Percentiles rank a stretch among this genome's conserved stretches.
phyloP scores from a whole-genome alignment of 1,140 invertebrate genomes.

The Drosophila ironensis region DNA sequence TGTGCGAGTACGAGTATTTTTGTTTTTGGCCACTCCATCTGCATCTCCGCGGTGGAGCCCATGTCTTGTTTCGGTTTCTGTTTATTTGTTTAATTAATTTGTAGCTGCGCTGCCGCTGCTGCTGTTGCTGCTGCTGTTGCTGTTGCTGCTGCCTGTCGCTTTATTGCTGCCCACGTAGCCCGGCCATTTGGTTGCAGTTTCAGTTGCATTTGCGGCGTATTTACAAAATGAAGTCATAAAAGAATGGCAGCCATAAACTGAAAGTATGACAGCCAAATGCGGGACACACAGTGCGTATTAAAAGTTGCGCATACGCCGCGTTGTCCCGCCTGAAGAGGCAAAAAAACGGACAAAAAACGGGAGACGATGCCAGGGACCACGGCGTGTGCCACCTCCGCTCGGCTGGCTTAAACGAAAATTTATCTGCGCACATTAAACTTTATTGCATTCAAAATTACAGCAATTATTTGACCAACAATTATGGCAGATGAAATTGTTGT shows the following conservation, averaged over 20 bases:
- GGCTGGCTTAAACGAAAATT: slow-evolving; percentile 75
- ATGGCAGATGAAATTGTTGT: slow-evolving; percentile 39
- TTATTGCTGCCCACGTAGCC: slow-evolving; percentile 58
- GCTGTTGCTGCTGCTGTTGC: too few relatives aligned
- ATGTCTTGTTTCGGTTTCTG: slow-evolving; percentile 47
- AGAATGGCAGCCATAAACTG: slow-evolving; percentile 56
- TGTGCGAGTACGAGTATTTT: too few relatives aligned
- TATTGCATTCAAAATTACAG: slow-evolving; percentile 73
- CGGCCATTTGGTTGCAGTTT: slow-evolving; percentile 11
- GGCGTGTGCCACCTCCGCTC: slow-evolving; percentile 36
- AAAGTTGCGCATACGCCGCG: slow-evolving; percentile 71
- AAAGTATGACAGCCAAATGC: slow-evolving; percentile 36
- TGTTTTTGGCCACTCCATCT: slow-evolving; percentile 19
- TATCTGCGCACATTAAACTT: slow-evolving; percentile 72
- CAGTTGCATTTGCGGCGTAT: slow-evolving; percentile 47
- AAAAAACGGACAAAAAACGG: neutral
- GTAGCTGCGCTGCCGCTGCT: too few relatives aligned
- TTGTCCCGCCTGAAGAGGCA: slow-evolving; percentile 7
- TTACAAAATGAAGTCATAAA: slow-evolving; percentile 72
- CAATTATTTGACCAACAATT: slow-evolving; percentile 74
- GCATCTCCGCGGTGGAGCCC: slow-evolving; percentile 21
- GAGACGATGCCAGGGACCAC: slow-evolving; percentile 1
- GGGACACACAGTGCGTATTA: slow-evolving; percentile 48
- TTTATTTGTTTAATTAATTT: slow-evolving; percentile 78
- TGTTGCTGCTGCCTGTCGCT: slow-evolving; percentile 22